Evolutionary conservation across 2,888 invertebrate species (phyloP).

Genomic region (Tubulanus polymorphus): DNA sequence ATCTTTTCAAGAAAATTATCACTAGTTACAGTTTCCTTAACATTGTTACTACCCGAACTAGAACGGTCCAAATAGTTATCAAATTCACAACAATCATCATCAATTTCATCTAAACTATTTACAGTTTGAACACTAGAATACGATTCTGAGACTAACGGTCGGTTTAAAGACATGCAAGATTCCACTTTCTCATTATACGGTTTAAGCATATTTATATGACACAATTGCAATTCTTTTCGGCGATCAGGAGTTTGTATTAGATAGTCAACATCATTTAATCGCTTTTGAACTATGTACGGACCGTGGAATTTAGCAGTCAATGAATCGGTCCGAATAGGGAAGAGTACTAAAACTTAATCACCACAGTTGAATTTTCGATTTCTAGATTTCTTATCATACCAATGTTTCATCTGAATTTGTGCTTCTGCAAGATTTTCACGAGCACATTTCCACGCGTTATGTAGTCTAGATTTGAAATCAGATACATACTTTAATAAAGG

Average conservation of each 20-base stretch:
- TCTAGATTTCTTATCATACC: slow-evolving; percentile 2
- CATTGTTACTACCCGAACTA: no score
- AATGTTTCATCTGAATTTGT: slow-evolving; percentile 4
- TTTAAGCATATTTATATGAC: slow-evolving; percentile 7
- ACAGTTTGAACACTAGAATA: neutral
- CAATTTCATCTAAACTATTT: no score
- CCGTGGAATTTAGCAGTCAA: slow-evolving; percentile 2
- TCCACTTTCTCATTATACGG: no score
- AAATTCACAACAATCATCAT: no score
- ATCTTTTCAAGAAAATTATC: no score
- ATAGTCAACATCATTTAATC: slow-evolving; percentile 7
- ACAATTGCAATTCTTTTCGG: neutral
- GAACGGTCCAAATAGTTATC: neutral
- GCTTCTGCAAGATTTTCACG: neutral
- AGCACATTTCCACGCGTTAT: slow-evolving; percentile 1
- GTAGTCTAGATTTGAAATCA: neutral
- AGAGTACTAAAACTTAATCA: slow-evolving; percentile 6
- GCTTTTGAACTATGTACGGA: slow-evolving; percentile 1
- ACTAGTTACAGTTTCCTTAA: no score
- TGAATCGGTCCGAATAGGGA: neutral
- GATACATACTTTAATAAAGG: slow-evolving; percentile 7
- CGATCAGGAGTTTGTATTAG: slow-evolving; percentile 5
- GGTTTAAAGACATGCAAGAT: no score
- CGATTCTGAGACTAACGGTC: no score
- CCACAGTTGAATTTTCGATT: slow-evolving; percentile 3